Evolutionary conservation across 2,888 invertebrate species (phyloP), one percentile per base, ranked within the genome.

Genomic region (Lutraria lutraria): DNA sequence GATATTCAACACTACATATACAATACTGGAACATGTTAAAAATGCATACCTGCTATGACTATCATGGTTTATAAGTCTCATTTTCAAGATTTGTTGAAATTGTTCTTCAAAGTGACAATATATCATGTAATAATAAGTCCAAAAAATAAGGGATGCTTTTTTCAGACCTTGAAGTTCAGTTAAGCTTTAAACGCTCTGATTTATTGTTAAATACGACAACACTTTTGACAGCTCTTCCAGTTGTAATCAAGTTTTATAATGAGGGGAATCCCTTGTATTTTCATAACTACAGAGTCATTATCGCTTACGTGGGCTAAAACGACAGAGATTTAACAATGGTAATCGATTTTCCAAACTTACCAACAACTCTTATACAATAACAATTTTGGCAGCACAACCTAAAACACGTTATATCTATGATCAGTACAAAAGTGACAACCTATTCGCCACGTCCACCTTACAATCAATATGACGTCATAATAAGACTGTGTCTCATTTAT

Each of bases 361-460:
- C 76, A 31, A 21, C 76, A 76, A 76, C 8, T 19, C 34, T 76
- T 76, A 31, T 31, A 0, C 76, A 34, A 76, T 19, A 15, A 34
- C 25, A 76, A 19, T 6, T 34, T 16, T 10, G 34, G 31, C 16
- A 16, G 19, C 29, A 34, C 19, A 34, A 31, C 19, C 15, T 2
- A 34, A 76, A 76, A 76, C 76, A 76, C 76, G 76, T 34, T 25
- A 76, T 34, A 16, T 2, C 12, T 34, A 34, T 34, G 15, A 76
- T 76, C 8, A 34, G 16, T 19, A 19, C 34, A 34, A 76, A 34
- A 76, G 15, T 76, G 76, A 76, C 76, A 76, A 31, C 76, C 76
- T 31, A 19, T 34, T 76, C 16, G 76, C 76, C 76, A 76, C 76
- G 76, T 76, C 76, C 76, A 34, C 76, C 19, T 19, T 76, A 76